A percentile compares a stretch with the other conserved stretches of the same genome.
phyloP scores from a whole-genome alignment of 2,113 vertebrate genomes.

The Megaleporinus macrocephalus region DNA sequence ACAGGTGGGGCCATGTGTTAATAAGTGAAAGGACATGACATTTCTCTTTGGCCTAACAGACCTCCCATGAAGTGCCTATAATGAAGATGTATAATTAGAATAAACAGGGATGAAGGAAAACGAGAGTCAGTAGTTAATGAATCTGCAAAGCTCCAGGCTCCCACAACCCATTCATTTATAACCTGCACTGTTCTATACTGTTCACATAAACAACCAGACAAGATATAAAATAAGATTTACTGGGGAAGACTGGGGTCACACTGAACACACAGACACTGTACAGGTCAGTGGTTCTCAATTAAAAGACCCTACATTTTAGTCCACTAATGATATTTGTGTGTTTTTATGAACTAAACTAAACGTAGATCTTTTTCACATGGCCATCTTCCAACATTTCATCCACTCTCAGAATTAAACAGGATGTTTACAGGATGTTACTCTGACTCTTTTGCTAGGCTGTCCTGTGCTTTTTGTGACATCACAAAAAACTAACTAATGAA shows the following conservation, averaged over 20 bases:
- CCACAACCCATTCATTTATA: conserved; percentile 44
- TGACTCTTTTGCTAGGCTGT: no score
- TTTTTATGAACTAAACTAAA: no score
- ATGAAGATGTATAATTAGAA: conserved; percentile 36
- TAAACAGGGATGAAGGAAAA: background rate
- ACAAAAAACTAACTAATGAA: no score
- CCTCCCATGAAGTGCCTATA: conserved; percentile 46
- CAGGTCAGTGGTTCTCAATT: background rate
- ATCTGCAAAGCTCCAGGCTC: conserved; percentile 36
- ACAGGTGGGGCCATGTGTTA: conserved; percentile 43
- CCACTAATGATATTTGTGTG: no score
- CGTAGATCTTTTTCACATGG: no score
- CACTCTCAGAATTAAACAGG: no score
- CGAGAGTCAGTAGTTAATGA: conserved; percentile 33
- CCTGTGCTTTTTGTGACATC: no score
- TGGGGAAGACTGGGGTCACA: background rate
- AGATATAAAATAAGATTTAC: conserved; percentile 30
- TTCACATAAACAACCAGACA: conserved; percentile 59
- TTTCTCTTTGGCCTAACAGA: conserved; percentile 46
- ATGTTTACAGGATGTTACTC: no score
- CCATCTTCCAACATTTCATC: no score
- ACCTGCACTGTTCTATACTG: conserved; percentile 26
- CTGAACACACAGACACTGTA: conserved; percentile 15
- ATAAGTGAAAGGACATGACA: conserved; percentile 8
- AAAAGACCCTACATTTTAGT: background rate